Evolutionary conservation across 2,113 vertebrate species (phyloP), one percentile per base, ranked within the genome.

Genomic region (Condylura cristata): DNA sequence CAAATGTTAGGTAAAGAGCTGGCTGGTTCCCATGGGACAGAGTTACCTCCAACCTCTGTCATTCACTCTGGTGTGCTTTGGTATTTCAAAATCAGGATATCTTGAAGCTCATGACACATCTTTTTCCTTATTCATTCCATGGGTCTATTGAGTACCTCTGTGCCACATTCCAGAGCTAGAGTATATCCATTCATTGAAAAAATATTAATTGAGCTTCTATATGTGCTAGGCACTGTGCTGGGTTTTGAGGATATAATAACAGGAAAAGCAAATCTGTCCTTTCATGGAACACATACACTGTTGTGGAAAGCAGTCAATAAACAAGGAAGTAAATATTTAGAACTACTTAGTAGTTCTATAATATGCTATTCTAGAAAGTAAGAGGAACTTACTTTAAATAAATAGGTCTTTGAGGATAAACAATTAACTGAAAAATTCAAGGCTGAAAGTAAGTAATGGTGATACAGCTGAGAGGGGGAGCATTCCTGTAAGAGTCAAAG

Each of bases 171-270:
- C 56, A 18, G 61, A 30, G 56, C 83, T 90, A 44, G 22, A 76
- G 68, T 89, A 39, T 30, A 92, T 91, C 70, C 20, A 74, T 65
- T 95, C 60, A 71, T 48, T 94, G 26, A 5, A 84, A 76, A 93
- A 53, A n/a, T 44, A 56, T 6, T 79, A 65, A 7, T 72, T 48
- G 9, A 93, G 3, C 71, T 60, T 34, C 28, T 44, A 14, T 60
- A 58, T 56, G 24, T 56, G 24, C 58, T 70, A 71, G 9, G 24
- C 28, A 51, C 61, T 92, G 17, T 86, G 37, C 39, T 44, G 30
- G 26, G 17, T 66, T 91, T 84, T 65, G n/a, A 91, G 6, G 41
- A 9, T 92, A 34, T 70, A 81, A 70, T 14, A 8, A 61, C 46
- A 20, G 41, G 44, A 78, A 94, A 93, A 85, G 11, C 28, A 75